Base-by-base conservation (phyloP, 2,113 vertebrate genomes). In the Bos indicus region DNA sequence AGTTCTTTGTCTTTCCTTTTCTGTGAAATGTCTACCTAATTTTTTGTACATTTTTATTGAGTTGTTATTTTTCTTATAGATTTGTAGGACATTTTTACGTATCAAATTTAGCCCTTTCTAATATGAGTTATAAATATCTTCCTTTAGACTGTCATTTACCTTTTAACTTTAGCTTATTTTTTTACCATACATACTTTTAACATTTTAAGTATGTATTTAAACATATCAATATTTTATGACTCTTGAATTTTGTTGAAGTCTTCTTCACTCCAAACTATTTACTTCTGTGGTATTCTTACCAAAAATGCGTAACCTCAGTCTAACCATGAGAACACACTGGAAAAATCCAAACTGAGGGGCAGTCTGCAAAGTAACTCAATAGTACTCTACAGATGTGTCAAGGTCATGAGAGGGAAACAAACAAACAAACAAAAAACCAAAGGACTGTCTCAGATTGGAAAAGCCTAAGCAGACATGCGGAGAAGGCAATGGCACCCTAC, bases 1-100 rank as follows among this genome's bases (percentile, higher is more conserved):
- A 83, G 25, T 83, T 71, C 21, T 91, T 98, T 86, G 23, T 60
- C 59, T 91, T 62, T 96, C 67, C 86, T 91, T 60, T 91, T 48
- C 77, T 91, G 82, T 56, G 54, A 93, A 95, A 85, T 74, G 23
- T 82, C 81, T 57, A 6, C 59, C 43, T 3, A 88, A 62, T 43
- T 43, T 46, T 81, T 90, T 52, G 7, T 33, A 86, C 46, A 48
- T 80, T 74, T 93, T 84, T 33, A 97, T 93, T 80, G 33, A 16
- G 25, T 74, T 85, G 17, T 36, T 88, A 36, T 95, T 57, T 80
- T 80, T 56, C 12, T 86, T 74, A 82, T 12, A 40, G 17, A 90
- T 64, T 14, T 90, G 64, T 62, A 62, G 28, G 54, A 60, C 33
- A 84, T 40, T 78, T 87, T 67, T 57, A 82, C 78, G 36, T 74